phyloP scores from a whole-genome alignment of 1,140 invertebrate genomes.

The Hycleus cichorii region DNA sequence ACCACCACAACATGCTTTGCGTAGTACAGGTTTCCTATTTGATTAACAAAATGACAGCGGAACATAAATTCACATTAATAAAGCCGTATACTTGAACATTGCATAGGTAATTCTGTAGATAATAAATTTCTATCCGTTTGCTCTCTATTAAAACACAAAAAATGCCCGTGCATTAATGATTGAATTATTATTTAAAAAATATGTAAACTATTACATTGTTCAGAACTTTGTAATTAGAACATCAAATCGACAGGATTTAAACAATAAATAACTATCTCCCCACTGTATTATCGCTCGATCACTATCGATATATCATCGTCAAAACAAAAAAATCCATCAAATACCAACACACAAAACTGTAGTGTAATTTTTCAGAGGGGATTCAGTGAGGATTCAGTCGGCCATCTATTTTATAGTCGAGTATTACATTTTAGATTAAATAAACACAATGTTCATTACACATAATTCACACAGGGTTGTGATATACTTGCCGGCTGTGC shows the following conservation, averaged over 20 bases:
- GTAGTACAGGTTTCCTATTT: constrained; percentile 35
- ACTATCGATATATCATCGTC: background rate
- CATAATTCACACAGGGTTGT: constrained; percentile 31
- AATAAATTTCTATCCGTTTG: too few relatives aligned
- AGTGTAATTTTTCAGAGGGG: constrained; percentile 5
- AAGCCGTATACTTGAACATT: constrained; percentile 35
- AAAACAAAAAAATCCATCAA: constrained; percentile 7
- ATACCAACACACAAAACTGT: constrained; percentile 1
- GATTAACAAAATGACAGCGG: constrained; percentile 37
- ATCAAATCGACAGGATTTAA: constrained; percentile 1
- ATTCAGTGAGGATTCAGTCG: constrained; percentile 1
- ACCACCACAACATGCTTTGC: constrained; percentile 27
- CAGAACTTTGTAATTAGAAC: background rate
- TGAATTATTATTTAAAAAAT: too few relatives aligned
- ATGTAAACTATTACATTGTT: background rate
- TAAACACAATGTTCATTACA: constrained; percentile 21
- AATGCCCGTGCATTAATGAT: too few relatives aligned
- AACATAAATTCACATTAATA: constrained; percentile 38
- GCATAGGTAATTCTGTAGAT: constrained; percentile 12
- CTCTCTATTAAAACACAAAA: too few relatives aligned
- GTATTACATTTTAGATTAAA: constrained; percentile 17
- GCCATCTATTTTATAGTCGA: constrained; percentile 8
- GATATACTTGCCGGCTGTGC: constrained; percentile 32
- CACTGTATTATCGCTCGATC: constrained; percentile 1
- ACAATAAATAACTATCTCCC: too few relatives aligned